Base-by-base conservation (phyloP, 2,797 vertebrate genomes). In the Australoheros facetus region DNA sequence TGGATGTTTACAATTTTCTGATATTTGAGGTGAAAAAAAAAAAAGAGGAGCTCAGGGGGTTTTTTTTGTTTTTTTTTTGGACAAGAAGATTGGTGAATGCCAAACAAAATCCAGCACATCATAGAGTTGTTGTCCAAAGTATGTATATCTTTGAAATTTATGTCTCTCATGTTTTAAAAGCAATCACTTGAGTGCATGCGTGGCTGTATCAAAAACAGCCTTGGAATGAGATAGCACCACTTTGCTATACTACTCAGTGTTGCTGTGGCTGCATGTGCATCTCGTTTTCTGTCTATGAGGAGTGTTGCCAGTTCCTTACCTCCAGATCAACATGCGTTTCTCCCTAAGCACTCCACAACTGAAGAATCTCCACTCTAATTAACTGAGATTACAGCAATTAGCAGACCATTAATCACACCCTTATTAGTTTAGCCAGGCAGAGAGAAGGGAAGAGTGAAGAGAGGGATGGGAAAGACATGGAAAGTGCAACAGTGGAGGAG, bases 321-420 rank as follows among this genome's bases (percentile, higher is more conserved):
- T 92, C 85, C 75, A 89, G 81, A 92, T 93, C 89, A 89, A 90
- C 87, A 80, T 82, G 86, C 90, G 64, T 90, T 85, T 85, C 82
- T 90, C 88, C 80, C 88, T 51, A 69, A 91, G 86, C 92, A 81
- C 89, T 91, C 89, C 85, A 87, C 85, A 89, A 73, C 89, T 88
- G 85, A 93, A 93, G 88, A 94, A 92, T 94, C 92, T 93, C 91
- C 82, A 87, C 90, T 92, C 93, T 94, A 95, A 95, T 95, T 94
- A 95, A 93, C 92, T 85, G 86, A 94, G 92, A 96, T 95, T 95
- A 95, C 92, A 91, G 91, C 93, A 96, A 96, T 96, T 95, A 95
- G 93, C 92, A 90, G 91, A 94, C 93, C 87, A 95, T 95, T 95
- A 94, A 95, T 95, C 94, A 95, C 94, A 92, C 87, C 91, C 94